Conservation (phyloP, 2,888 invertebrate species). For the Macrosiphum euphorbiae region DNA sequence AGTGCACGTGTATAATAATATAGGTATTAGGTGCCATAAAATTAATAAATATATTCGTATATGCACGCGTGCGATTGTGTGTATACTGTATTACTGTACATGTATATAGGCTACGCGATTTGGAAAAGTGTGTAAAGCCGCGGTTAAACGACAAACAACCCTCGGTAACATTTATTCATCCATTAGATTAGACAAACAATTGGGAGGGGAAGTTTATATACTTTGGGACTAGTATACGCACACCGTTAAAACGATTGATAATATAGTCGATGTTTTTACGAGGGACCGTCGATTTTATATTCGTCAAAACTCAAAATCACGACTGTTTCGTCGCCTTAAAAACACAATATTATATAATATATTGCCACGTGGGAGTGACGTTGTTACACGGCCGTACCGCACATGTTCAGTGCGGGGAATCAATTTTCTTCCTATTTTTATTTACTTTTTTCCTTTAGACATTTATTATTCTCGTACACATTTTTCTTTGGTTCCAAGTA, state of each 20-base stretch:
- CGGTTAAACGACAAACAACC: constrained; percentile 45
- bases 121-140: constrained; percentile 35
- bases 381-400: not conserved
- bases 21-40: not conserved
- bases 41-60: not conserved
- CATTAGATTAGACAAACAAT: constrained; percentile 57
- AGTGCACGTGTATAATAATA: not conserved
- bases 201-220: constrained; percentile 49
- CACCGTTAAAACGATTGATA: constrained; percentile 45
- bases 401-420: not conserved
- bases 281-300: constrained; percentile 28
- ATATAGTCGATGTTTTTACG: constrained; percentile 11
- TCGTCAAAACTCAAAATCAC: constrained; percentile 38
- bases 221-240: not conserved
- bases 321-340: constrained; percentile 6
- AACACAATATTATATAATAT: not conserved
- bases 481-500: not conserved
- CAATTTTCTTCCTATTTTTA: not conserved
- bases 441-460: not conserved
- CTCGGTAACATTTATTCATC: constrained; percentile 56
- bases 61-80: not conserved
- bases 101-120: not conserved
- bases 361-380: not conserved
- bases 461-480: not conserved
- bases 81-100: not conserved